Percentiles rank a stretch among this genome's conserved stretches.
Evolutionary conservation across 2,888 invertebrate genomes (phyloP).

Genomic region (Melinopterus prodromus): DNA sequence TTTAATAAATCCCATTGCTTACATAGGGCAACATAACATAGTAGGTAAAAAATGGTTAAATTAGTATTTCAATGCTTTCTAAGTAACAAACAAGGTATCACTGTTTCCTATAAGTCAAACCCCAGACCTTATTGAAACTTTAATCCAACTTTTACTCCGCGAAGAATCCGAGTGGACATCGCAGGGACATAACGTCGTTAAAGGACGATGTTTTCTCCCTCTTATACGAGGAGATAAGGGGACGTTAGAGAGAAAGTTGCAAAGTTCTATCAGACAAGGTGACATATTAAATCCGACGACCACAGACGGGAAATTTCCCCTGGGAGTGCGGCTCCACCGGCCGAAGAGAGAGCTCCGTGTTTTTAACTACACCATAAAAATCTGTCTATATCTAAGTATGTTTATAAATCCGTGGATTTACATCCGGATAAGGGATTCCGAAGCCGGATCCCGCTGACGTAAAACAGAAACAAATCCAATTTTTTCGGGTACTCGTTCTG

Average conservation of each 20-base stretch:
- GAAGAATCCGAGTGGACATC: conserved; percentile 29
- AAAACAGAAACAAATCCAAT: conserved; percentile 39
- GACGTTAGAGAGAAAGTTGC: conserved; percentile 37
- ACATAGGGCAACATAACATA: no score
- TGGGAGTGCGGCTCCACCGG: conserved; percentile 41
- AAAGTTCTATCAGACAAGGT: conserved; percentile 47
- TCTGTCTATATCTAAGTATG: conserved; percentile 43
- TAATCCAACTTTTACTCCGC: conserved; percentile 19
- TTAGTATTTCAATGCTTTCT: not conserved
- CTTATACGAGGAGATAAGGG: conserved; percentile 31
- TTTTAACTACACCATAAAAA: conserved; percentile 45
- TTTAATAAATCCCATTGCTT: no score
- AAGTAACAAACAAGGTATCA: not conserved
- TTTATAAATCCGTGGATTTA: conserved; percentile 44
- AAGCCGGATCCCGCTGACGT: conserved; percentile 28
- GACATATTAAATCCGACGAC: conserved; percentile 52
- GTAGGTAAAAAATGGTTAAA: not conserved
- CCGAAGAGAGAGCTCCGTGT: conserved; percentile 41
- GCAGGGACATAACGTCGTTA: conserved; percentile 37
- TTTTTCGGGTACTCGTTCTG: conserved; percentile 28
- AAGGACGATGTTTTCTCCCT: conserved; percentile 13
- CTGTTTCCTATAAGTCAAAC: not conserved
- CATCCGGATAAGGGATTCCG: conserved; percentile 39
- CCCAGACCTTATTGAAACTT: conserved; percentile 9
- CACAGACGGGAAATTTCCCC: conserved; percentile 50